Percentiles rank a stretch among this genome's conserved stretches.
These are phyloP conservation scores for Oligia strigilis DNA, from an alignment of 2,888 invertebrate genomes.

Conservation along the genomic window DNA sequence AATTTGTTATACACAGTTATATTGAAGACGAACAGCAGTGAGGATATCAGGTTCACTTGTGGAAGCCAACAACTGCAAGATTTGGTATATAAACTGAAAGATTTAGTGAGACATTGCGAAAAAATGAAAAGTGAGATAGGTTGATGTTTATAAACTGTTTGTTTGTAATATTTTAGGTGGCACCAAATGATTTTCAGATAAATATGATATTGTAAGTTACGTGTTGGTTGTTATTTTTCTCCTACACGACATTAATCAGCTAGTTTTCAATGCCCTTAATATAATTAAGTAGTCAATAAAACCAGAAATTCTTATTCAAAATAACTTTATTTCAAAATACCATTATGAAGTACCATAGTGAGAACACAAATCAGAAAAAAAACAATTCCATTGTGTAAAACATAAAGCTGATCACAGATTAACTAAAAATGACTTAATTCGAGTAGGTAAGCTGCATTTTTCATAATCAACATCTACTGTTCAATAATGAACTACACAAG, in stretches of 20 bases:
- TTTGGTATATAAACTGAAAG: slow-evolving; percentile 92
- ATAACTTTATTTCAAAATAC: slow-evolving; percentile 87
- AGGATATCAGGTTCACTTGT: slow-evolving; percentile 91
- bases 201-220: slow-evolving; percentile 29
- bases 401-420: slow-evolving; percentile 84
- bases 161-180: slow-evolving; percentile 10
- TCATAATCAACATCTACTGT: slow-evolving; percentile 35
- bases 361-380: slow-evolving; percentile 79
- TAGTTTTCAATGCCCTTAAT: not conserved
- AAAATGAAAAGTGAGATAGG: slow-evolving; percentile 84
- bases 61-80: slow-evolving; percentile 92
- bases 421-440: slow-evolving; percentile 78
- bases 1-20: slow-evolving; percentile 86
- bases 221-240: slow-evolving; percentile 22
- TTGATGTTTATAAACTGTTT: slow-evolving; percentile 61
- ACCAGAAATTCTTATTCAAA: slow-evolving; percentile 75
- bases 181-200: slow-evolving; percentile 19
- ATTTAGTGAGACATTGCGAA: slow-evolving; percentile 91
- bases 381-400: slow-evolving; percentile 85
- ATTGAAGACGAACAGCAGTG: slow-evolving; percentile 83
- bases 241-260: not conserved
- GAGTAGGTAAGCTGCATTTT: slow-evolving; percentile 77
- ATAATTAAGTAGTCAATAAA: not conserved
- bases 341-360: slow-evolving; percentile 75
- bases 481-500: slow-evolving; percentile 34